Evolutionary conservation across 1,140 invertebrate genomes (phyloP), one percentile per base, ranked within the genome.

Genomic region (Bilobella aurantiaca): DNA sequence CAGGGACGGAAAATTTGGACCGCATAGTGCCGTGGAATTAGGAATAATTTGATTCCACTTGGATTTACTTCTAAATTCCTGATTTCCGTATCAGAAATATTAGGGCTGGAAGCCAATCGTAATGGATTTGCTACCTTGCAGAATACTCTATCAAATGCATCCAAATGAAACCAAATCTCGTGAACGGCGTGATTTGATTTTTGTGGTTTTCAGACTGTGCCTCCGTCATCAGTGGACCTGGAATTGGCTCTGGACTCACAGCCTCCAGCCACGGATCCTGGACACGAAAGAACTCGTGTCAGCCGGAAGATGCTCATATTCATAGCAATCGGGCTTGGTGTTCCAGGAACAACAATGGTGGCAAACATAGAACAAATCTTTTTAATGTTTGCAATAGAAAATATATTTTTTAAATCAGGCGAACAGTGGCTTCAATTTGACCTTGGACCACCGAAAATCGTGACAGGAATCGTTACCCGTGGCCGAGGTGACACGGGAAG

Each of bases 341-440:
- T 72, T 77, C 82, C 3, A 78, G 78, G 65, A 78, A 78, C 64
- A 78, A 79, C 58, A 79, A 81, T 69, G 76, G 82, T 30, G n/a
- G 12, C n/a, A 29, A 59, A 29, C 58, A n/a, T n/a, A n/a, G n/a
- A n/a, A n/a, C n/a, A n/a, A n/a, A n/a, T n/a, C n/a, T n/a, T n/a
- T n/a, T n/a, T n/a, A n/a, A n/a, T n/a, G n/a, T n/a, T n/a, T n/a
- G n/a, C n/a, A n/a, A n/a, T n/a, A n/a, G n/a, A n/a, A n/a, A n/a
- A n/a, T n/a, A n/a, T n/a, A n/a, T 42, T 8, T 42, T 42, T 42
- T 42, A 18, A 18, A 42, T 42, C 64, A 83, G 82, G 77, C 25
- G 75, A 81, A 8, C 80, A 83, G 67, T 84, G 83, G 83, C 73
- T 84, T 2, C 81, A 83, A 73, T 76, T 82, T 30, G 82, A 84